Conservation (phyloP, 2,113 vertebrate genomes). For the Rissa tridactyla region DNA sequence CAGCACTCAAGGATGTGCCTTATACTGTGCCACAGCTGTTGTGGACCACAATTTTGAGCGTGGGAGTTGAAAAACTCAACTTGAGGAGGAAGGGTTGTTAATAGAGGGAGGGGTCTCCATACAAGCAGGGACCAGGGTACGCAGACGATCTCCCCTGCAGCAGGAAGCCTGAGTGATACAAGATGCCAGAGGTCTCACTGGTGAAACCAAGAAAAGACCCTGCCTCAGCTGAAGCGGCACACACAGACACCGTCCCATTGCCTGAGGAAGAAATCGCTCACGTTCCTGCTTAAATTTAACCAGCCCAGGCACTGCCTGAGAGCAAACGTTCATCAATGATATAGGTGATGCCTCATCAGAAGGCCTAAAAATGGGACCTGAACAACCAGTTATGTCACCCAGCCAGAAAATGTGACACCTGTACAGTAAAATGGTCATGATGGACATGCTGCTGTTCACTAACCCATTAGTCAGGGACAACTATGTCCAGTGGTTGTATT, state of each 20-base stretch:
- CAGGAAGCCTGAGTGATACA: accelerated
- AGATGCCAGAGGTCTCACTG: background rate
- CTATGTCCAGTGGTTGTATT: background rate
- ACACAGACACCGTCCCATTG: background rate
- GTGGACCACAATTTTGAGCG: background rate
- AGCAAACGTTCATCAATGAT: background rate
- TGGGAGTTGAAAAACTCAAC: background rate
- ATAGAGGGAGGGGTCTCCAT: background rate
- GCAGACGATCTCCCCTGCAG: background rate
- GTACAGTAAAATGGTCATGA: background rate
- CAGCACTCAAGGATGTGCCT: background rate
- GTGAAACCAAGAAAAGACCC: background rate
- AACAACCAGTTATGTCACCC: background rate
- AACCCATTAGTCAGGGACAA: background rate
- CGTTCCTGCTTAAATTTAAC: background rate
- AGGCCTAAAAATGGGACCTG: background rate
- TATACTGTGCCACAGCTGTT: background rate
- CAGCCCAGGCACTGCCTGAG: background rate
- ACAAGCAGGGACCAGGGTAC: background rate
- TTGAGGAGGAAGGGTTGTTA: background rate
- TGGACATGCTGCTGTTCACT: background rate
- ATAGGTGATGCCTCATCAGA: background rate
- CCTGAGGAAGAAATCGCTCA: background rate
- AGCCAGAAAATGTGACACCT: background rate
- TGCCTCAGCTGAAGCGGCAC: background rate